phyloP scores from a whole-genome alignment of 2,797 vertebrate genomes.

The Telmatherina bonti region DNA sequence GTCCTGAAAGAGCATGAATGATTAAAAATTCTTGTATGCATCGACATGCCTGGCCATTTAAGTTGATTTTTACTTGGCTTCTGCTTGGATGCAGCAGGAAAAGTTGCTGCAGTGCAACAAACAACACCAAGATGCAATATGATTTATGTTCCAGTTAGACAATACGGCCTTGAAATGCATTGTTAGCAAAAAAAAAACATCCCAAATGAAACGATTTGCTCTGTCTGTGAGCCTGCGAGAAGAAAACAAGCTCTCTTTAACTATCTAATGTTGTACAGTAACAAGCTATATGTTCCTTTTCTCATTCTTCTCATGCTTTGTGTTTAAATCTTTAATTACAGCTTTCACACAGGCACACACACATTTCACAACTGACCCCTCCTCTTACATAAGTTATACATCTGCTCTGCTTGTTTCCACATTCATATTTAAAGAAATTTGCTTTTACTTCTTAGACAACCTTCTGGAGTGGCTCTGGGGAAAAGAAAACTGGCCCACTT shows the following conservation, averaged over 20 bases:
- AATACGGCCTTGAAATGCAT: slow-evolving; percentile 7
- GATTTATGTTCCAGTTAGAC: slow-evolving; percentile 40
- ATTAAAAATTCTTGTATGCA: background rate
- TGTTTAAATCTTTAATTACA: slow-evolving; percentile 46
- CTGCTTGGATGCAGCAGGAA: slow-evolving; percentile 27
- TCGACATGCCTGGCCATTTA: background rate
- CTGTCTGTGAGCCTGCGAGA: slow-evolving; percentile 10
- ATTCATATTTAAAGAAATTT: slow-evolving; percentile 54
- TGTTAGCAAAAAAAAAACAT: slow-evolving; percentile 5
- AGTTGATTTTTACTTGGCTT: background rate
- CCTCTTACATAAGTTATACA: slow-evolving; percentile 40
- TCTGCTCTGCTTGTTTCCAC: slow-evolving; percentile 25
- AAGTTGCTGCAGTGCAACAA: slow-evolving; percentile 34
- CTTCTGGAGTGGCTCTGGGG: background rate
- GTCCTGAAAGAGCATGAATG: too few species aligned
- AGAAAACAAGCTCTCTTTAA: background rate
- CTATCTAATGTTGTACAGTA: slow-evolving; percentile 9
- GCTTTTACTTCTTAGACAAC: slow-evolving; percentile 23
- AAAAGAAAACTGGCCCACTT: background rate
- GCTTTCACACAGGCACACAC: slow-evolving; percentile 12
- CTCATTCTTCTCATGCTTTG: background rate
- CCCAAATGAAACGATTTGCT: slow-evolving; percentile 26
- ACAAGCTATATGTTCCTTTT: background rate
- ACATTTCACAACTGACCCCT: slow-evolving; percentile 18
- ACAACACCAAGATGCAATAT: slow-evolving; percentile 17